Base-by-base conservation (phyloP, 1,140 invertebrate genomes). In the Drosophila suzukii region DNA sequence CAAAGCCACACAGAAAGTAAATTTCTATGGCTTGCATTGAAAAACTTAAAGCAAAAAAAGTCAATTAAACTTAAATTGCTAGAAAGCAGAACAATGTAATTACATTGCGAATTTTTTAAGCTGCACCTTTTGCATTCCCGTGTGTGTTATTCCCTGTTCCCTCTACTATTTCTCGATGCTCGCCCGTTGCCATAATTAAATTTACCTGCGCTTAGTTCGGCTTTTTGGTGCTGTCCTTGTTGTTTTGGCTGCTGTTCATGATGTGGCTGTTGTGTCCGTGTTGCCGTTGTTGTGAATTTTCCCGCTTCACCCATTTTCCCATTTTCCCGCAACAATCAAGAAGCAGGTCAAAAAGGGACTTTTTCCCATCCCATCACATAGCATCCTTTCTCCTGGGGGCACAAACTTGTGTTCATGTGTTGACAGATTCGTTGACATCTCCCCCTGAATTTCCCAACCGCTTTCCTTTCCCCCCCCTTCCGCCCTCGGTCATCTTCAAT, bases 121-220 rank as follows among this genome's bases (percentile, higher is more conserved):
- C 4, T 17, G 20, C 50, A 30, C 58, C 30, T 11, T 11, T 3
- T 11, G 32, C 1, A 61, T 15, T 24, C 13, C 15, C 13, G 34
- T 1, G 41, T 30, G 60, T 62, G 36, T 58, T 17, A 24, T 32
- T 58, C 20, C 30, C 51, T 12, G 34, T 13, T 39, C 32, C 34
- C 24, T 44, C 32, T 39, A 43, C 12, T 24, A 34, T 49, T 34
- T 56, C n/a, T 4, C 43, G 43, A 44, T 32, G 27, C 43, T 61
- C 51, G 49, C 47, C 46, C 51, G 66, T 38, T 85, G 65, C 59
- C 70, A 72, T 78, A 72, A 85, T 85, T 85, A 85, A 86, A 85
- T 85, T 85, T 86, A 78, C 78, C 78, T 67, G 78, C 61, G 63
- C 81, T 85, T 81, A 65, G 58, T 59, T 81, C 15, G 60, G 66